Conservation (phyloP, 1,140 invertebrate species). For the Leptinotarsa undecemlineata region DNA sequence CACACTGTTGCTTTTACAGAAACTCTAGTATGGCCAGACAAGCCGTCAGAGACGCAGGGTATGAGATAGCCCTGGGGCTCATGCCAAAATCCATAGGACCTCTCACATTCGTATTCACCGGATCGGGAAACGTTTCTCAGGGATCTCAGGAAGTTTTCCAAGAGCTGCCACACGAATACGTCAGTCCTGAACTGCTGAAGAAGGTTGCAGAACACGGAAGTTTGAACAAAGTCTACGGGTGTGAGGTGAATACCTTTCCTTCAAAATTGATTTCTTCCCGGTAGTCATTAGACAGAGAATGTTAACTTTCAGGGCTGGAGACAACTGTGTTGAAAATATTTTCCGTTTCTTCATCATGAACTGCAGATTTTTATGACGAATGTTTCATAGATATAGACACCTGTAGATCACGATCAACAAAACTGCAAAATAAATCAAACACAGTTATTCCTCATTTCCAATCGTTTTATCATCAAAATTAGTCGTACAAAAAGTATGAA, state of each 20-base stretch:
- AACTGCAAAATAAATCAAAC: no score
- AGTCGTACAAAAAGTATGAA: no score
- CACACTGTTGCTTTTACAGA: slow-evolving; percentile 80
- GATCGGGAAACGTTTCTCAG: slow-evolving; percentile 83
- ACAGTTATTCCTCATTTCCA: no score
- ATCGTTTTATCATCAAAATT: no score
- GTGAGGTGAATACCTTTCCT: slow-evolving; percentile 68
- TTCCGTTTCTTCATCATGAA: no score
- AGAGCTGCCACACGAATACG: slow-evolving; percentile 96
- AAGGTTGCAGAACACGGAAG: slow-evolving; percentile 97
- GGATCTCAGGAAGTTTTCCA: slow-evolving; percentile 98
- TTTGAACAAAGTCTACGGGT: slow-evolving; percentile 85
- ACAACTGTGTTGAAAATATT: no score
- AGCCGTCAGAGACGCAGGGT: slow-evolving; percentile 95
- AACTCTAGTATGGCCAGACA: slow-evolving; percentile 97
- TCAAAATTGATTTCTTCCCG: no score
- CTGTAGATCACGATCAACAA: no score
- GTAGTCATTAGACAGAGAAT: no score
- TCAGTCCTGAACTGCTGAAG: slow-evolving; percentile 89
- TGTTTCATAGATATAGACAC: no score
- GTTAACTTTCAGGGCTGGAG: no score
- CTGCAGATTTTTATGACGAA: no score
- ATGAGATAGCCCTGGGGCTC: slow-evolving; percentile 95
- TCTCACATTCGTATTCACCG: slow-evolving; percentile 97
- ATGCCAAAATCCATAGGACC: slow-evolving; percentile 99